Evolutionary conservation across 2,888 invertebrate genomes (phyloP).

Genomic region (Drosophila mettleri): DNA sequence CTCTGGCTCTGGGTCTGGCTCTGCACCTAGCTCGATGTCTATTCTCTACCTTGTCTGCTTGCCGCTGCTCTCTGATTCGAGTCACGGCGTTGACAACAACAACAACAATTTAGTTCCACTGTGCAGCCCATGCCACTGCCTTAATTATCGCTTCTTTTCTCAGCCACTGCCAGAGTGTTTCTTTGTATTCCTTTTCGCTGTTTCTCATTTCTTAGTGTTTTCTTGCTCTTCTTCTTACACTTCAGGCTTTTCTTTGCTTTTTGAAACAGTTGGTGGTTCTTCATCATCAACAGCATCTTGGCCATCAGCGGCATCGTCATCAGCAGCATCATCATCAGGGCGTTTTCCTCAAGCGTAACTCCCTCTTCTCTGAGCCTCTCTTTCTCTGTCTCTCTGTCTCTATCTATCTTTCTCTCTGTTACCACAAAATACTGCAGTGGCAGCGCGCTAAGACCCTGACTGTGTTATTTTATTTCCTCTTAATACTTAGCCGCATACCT

Average conservation of each 20-base stretch:
- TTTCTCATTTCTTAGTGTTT: conserved; percentile 37
- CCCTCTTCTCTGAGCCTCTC: conserved; percentile 21
- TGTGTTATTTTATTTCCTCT: conserved; percentile 37
- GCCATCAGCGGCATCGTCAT: conserved; percentile 22
- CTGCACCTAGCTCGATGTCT: conserved; percentile 14
- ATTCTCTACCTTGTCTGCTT: conserved; percentile 16
- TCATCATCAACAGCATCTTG: conserved; percentile 34
- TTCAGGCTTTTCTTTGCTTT: conserved; percentile 55
- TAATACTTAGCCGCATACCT: conserved; percentile 63
- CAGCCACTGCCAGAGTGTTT: conserved; percentile 32
- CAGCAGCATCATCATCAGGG: conserved; percentile 34
- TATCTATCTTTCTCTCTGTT: conserved; percentile 4
- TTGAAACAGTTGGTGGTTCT: conserved; percentile 59
- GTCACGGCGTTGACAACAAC: conserved; percentile 36
- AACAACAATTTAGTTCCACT: conserved; percentile 72
- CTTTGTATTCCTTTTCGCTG: conserved; percentile 28
- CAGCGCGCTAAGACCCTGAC: conserved; percentile 56
- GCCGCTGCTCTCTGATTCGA: conserved; percentile 25
- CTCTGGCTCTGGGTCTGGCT: conserved; percentile 11
- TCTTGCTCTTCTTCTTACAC: conserved; percentile 11
- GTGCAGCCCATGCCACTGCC: conserved; percentile 66
- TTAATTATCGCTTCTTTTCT: conserved; percentile 67
- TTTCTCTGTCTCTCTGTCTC: background rate
- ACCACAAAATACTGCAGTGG: conserved; percentile 39
- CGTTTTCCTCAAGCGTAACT: conserved; percentile 55